Conservation (phyloP, 2,113 vertebrate species). For the Bujurquina vittata region DNA sequence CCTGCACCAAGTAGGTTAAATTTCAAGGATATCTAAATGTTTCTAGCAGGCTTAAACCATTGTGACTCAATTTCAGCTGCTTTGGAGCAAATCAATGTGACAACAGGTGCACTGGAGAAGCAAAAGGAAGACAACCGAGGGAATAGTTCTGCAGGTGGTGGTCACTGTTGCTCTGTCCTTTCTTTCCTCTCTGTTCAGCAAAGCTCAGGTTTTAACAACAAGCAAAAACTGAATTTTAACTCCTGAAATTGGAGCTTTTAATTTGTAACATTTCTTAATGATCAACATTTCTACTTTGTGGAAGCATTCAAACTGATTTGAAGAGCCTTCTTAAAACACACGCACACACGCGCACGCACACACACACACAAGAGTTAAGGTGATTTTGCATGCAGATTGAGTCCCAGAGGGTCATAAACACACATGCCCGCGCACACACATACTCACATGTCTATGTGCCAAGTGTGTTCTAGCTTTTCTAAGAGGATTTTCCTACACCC, state of each 20-base stretch:
- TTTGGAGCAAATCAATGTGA: background rate
- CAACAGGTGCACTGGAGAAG: background rate
- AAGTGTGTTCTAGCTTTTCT: slow-evolving; percentile 69
- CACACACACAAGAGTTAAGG: slow-evolving; percentile 20
- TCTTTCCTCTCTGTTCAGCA: background rate
- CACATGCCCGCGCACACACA: slow-evolving; percentile 1
- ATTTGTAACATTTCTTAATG: no score
- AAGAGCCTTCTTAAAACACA: background rate
- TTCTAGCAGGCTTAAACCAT: background rate
- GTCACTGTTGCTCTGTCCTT: no score
- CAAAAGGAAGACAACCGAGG: no score
- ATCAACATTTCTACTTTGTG: background rate
- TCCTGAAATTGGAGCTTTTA: background rate
- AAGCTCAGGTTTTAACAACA: background rate
- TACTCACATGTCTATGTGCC: slow-evolving; percentile 53
- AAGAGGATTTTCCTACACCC: slow-evolving; percentile 67
- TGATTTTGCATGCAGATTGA: slow-evolving; percentile 39
- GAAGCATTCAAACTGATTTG: background rate
- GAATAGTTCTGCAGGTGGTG: no score
- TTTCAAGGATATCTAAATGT: background rate
- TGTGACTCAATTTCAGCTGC: background rate
- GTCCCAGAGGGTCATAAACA: slow-evolving; percentile 54
- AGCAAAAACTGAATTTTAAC: background rate
- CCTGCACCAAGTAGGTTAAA: background rate
- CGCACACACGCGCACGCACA: background rate